phyloP scores from a whole-genome alignment of 2,888 invertebrate genomes.

The Dermolepida albohirtum region DNA sequence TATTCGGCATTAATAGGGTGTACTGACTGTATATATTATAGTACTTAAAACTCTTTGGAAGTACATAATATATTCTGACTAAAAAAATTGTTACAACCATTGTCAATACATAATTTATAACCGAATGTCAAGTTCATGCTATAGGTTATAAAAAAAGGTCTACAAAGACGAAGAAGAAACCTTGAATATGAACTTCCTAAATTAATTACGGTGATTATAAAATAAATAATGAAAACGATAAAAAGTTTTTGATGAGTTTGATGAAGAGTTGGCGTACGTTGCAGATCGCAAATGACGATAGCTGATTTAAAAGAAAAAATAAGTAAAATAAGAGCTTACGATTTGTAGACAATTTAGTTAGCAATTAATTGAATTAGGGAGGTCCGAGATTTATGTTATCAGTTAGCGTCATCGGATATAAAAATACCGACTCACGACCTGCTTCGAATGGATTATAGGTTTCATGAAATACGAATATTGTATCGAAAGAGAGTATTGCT shows the following conservation, averaged over 20 bases:
- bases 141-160: too few species aligned
- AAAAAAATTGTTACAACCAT: too few species aligned
- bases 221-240: slow-evolving; percentile 1
- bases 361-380: slow-evolving; percentile 53
- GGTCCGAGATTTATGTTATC: slow-evolving; percentile 54
- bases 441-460: slow-evolving; percentile 43
- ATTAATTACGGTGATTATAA: too few species aligned
- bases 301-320: slow-evolving; percentile 26
- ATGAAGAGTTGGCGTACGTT: slow-evolving; percentile 29
- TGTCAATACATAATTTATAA: too few species aligned
- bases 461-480: slow-evolving; percentile 28
- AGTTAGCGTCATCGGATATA: slow-evolving; percentile 49
- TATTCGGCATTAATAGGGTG: too few species aligned
- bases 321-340: slow-evolving; percentile 46
- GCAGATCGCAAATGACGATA: slow-evolving; percentile 39
- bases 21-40: too few species aligned
- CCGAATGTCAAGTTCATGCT: too few species aligned
- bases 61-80: too few species aligned
- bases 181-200: too few species aligned
- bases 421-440: slow-evolving; percentile 48
- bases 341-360: slow-evolving; percentile 54
- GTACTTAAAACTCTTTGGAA: too few species aligned
- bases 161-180: too few species aligned
- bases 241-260: slow-evolving; percentile 14
- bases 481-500: background rate